These are phyloP conservation scores for Rutpela maculata DNA, from an alignment of 2,888 invertebrate species.

Conservation along the genomic window DNA sequence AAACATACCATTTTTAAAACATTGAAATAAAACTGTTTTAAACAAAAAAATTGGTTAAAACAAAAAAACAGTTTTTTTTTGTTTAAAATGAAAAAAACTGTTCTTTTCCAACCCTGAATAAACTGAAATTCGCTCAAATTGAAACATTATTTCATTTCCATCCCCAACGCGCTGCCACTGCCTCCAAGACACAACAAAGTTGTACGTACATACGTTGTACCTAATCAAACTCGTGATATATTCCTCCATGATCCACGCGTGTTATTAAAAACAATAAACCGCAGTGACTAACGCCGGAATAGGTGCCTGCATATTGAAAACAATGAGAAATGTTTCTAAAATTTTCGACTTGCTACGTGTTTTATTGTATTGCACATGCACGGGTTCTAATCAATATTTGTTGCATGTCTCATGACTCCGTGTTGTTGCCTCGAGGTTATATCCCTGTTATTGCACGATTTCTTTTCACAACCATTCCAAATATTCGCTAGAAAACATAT, in stretches of 20 bases:
- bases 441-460: background rate
- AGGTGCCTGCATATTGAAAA: background rate
- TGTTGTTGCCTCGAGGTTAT: background rate
- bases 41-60: too few species aligned
- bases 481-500: background rate
- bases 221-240: background rate
- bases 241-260: background rate
- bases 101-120: too few species aligned
- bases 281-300: slow-evolving; percentile 9
- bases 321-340: slow-evolving; percentile 8
- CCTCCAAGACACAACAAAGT: background rate
- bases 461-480: background rate
- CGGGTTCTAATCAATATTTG: slow-evolving; percentile 9
- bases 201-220: too few species aligned
- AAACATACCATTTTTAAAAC: too few species aligned
- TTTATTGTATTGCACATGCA: background rate
- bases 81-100: too few species aligned
- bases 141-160: too few species aligned
- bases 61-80: too few species aligned
- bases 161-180: too few species aligned
- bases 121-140: too few species aligned
- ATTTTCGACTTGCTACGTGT: background rate
- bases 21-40: too few species aligned
- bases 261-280: slow-evolving; percentile 9
- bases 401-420: slow-evolving; percentile 1